Percentiles rank a stretch among this genome's conserved stretches.
Evolutionary conservation across 1,140 invertebrate genomes (phyloP).

Genomic region (Nephotettix cincticeps): DNA sequence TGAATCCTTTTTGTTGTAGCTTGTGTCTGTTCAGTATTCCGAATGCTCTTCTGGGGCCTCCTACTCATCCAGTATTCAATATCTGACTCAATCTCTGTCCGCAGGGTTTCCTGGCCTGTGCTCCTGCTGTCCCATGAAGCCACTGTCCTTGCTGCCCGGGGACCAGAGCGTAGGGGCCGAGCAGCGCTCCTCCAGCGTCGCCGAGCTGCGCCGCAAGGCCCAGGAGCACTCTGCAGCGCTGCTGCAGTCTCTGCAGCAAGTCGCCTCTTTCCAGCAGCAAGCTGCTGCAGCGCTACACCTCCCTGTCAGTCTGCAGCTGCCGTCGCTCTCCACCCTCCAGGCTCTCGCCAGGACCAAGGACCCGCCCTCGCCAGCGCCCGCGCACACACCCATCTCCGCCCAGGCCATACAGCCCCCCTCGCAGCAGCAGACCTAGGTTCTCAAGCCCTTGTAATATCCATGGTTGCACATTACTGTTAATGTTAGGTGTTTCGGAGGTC

Average conservation of each 20-base stretch:
- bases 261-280: slow-evolving; percentile 52
- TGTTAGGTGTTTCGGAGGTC: no score
- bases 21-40: no score
- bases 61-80: no score
- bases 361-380: slow-evolving; percentile 30
- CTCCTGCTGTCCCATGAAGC: slow-evolving; percentile 73
- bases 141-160: slow-evolving; percentile 42
- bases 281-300: slow-evolving; percentile 39
- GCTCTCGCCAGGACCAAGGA: slow-evolving; percentile 38
- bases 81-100: slow-evolving; percentile 31
- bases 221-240: slow-evolving; percentile 88
- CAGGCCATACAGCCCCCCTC: not conserved
- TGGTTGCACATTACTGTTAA: no score
- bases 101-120: slow-evolving; percentile 69
- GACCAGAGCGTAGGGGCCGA: slow-evolving; percentile 46
- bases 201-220: slow-evolving; percentile 82
- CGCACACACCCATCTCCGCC: not conserved
- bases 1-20: no score
- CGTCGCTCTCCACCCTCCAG: slow-evolving; percentile 49
- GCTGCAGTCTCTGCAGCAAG: slow-evolving; percentile 66
- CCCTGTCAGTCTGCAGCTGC: slow-evolving; percentile 49
- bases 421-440: no score
- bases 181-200: slow-evolving; percentile 76
- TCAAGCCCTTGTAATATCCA: no score
- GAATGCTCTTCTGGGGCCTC: no score